Conservation (phyloP, 1,140 invertebrate genomes). For the Anadara kagoshimensis region DNA sequence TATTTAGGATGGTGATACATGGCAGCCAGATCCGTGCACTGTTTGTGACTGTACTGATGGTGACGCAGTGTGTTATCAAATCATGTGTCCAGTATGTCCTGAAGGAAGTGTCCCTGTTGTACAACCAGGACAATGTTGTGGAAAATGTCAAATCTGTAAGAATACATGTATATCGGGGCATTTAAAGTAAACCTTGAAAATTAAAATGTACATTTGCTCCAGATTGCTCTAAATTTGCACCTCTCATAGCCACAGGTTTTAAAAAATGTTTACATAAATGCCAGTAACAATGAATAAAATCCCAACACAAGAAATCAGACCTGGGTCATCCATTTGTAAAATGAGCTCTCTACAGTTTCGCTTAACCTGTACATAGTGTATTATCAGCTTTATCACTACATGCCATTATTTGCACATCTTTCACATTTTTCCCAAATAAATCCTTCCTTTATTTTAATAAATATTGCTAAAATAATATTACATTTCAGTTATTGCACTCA, state of each 20-base stretch:
- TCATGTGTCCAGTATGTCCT: slow-evolving; percentile 53
- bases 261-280: too few species aligned
- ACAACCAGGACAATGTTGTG: slow-evolving; percentile 46
- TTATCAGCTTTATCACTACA: too few species aligned
- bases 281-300: too few species aligned
- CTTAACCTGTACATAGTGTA: too few species aligned
- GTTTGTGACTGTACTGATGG: slow-evolving; percentile 58
- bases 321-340: too few species aligned
- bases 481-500: neutral
- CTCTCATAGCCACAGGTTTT: neutral
- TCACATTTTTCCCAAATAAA: too few species aligned
- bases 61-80: slow-evolving; percentile 56
- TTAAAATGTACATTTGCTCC: too few species aligned
- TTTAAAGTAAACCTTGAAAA: neutral
- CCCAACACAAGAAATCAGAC: too few species aligned
- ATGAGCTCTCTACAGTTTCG: too few species aligned
- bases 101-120: slow-evolving; percentile 30
- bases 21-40: slow-evolving; percentile 63
- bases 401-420: too few species aligned
- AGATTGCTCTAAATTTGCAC: neutral
- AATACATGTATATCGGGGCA: neutral
- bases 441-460: too few species aligned
- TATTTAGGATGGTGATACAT: slow-evolving; percentile 61
- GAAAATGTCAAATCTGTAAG: slow-evolving; percentile 53
- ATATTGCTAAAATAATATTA: too few species aligned